These are phyloP conservation scores for Willisornis vidua DNA, from an alignment of 2,113 vertebrate species.

Conservation along the genomic window DNA sequence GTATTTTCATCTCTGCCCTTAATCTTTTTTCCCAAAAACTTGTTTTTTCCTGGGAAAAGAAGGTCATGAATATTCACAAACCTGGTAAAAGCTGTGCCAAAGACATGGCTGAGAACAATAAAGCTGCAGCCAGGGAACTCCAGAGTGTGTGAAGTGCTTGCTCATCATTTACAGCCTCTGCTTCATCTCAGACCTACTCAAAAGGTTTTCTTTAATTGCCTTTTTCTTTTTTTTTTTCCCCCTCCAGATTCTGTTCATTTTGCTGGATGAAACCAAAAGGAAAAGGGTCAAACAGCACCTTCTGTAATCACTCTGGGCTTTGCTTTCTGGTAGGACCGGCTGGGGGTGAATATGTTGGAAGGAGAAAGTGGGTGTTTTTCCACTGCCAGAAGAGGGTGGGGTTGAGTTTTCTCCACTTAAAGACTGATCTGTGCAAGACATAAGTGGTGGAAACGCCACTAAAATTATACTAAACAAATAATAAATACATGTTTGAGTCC, in stretches of 20 bases:
- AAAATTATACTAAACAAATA: neutral
- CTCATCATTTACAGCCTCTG: neutral
- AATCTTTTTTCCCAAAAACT: neutral
- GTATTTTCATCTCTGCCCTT: neutral
- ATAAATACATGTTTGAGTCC: neutral
- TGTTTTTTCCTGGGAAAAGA: neutral
- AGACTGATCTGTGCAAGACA: neutral
- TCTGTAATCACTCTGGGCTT: accelerated
- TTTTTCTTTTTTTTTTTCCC: neutral
- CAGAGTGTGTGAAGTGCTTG: neutral
- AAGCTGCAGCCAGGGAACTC: neutral
- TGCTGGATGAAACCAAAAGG: neutral
- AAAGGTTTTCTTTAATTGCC: neutral
- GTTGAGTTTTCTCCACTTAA: neutral
- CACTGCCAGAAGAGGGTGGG: neutral
- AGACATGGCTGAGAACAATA: neutral
- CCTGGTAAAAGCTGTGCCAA: neutral
- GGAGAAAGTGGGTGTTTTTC: neutral
- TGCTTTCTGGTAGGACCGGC: neutral
- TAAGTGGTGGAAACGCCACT: neutral
- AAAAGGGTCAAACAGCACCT: neutral
- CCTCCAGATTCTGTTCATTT: neutral
- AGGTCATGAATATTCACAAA: neutral
- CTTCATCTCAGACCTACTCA: neutral
- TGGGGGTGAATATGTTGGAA: neutral